Conservation (phyloP, 2,888 invertebrate genomes). For the Lacanobia oleracea region DNA sequence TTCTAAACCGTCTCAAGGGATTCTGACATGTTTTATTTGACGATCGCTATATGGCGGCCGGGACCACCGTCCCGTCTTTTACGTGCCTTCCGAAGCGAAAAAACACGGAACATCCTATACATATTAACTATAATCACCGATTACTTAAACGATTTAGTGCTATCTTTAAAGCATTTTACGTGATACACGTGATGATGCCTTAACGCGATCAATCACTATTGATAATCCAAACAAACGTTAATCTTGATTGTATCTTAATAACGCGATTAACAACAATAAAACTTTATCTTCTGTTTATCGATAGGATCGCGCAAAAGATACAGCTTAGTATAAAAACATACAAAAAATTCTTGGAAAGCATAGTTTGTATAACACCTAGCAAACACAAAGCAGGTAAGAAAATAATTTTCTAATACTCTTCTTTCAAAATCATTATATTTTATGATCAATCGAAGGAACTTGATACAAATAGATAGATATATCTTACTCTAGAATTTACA, state of each 20-base stretch:
- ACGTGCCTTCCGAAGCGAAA: too few relatives aligned
- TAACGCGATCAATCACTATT: slow-evolving; percentile 39
- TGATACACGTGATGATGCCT: background rate
- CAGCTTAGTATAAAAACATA: slow-evolving; percentile 48
- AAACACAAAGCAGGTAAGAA: slow-evolving; percentile 61
- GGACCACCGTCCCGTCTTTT: too few relatives aligned
- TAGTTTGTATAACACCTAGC: slow-evolving; percentile 56
- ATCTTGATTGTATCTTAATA: slow-evolving; percentile 52
- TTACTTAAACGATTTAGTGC: background rate
- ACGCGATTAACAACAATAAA: slow-evolving; percentile 54
- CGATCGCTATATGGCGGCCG: too few relatives aligned
- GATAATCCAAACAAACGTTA: slow-evolving; percentile 46
- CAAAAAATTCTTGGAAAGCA: background rate
- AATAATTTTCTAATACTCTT: background rate
- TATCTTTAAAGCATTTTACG: slow-evolving; percentile 3
- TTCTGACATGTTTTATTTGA: too few relatives aligned
- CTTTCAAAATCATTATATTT: too few relatives aligned
- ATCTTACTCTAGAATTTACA: too few relatives aligned
- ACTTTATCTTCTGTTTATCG: slow-evolving; percentile 22
- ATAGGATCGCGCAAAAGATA: slow-evolving; percentile 24
- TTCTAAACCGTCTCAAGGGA: too few relatives aligned
- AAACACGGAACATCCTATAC: slow-evolving; percentile 10
- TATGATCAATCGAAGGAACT: background rate
- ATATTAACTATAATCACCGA: background rate
- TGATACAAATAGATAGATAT: too few relatives aligned